These are phyloP conservation scores for Apodemia zela DNA, from an alignment of 2,888 invertebrate genomes.

Conservation along the genomic window DNA sequence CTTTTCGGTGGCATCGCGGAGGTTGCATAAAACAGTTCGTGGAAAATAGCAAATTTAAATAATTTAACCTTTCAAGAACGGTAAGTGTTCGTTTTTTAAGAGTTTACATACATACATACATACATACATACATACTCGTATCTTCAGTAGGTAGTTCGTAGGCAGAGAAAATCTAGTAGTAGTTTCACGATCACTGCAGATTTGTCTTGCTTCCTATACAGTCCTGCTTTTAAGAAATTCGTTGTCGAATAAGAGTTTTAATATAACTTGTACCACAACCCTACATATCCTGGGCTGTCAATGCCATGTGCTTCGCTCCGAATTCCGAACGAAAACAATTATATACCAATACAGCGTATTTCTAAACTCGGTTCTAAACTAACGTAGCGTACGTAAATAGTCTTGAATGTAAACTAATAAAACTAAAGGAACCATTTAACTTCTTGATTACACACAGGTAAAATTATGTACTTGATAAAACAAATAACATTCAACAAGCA, in stretches of 20 bases:
- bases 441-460: neutral
- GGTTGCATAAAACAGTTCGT: too few species aligned
- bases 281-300: slow-evolving; percentile 48
- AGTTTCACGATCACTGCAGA: too few species aligned
- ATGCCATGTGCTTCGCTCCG: slow-evolving; percentile 48
- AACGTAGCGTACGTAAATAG: slow-evolving; percentile 14
- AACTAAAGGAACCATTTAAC: neutral
- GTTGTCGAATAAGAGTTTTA: neutral
- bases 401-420: slow-evolving; percentile 1
- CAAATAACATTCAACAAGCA: neutral
- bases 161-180: too few species aligned
- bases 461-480: neutral
- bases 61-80: too few species aligned
- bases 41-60: too few species aligned
- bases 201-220: too few species aligned
- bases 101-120: too few species aligned
- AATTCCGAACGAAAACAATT: slow-evolving; percentile 59
- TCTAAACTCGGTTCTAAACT: slow-evolving; percentile 38
- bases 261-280: slow-evolving; percentile 38
- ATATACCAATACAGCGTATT: slow-evolving; percentile 46
- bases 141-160: too few species aligned
- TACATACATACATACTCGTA: too few species aligned
- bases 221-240: too few species aligned
- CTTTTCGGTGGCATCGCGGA: too few species aligned
- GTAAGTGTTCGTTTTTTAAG: too few species aligned